Evolutionary conservation across 1,140 invertebrate genomes (phyloP).

Genomic region (Atta colombica): DNA sequence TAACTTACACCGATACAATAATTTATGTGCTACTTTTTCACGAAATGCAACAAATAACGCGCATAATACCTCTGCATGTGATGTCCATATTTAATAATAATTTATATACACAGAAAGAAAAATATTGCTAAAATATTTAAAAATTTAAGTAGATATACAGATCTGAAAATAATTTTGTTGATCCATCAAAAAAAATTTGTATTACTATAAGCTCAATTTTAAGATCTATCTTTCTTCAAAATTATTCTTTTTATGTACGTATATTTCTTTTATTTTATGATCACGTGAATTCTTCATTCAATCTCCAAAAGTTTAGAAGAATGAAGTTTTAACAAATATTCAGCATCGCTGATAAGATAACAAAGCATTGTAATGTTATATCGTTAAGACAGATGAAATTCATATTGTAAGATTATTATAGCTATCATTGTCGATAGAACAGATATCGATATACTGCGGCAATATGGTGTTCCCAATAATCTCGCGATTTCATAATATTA

Average conservation of each 20-base stretch:
- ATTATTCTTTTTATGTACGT: too few relatives aligned
- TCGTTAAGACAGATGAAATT: constrained; percentile 18
- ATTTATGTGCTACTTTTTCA: constrained; percentile 2
- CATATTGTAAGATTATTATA: constrained; percentile 35
- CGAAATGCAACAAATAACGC: not conserved
- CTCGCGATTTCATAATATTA: constrained; percentile 35
- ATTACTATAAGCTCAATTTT: too few relatives aligned
- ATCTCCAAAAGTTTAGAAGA: not conserved
- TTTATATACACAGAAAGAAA: not conserved
- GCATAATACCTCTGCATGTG: not conserved
- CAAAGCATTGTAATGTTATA: constrained; percentile 33
- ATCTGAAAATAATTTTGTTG: too few relatives aligned
- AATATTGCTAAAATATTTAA: too few relatives aligned
- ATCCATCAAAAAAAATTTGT: too few relatives aligned
- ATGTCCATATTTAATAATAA: not conserved
- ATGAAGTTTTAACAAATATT: not conserved
- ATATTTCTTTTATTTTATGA: not conserved
- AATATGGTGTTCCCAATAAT: constrained; percentile 30
- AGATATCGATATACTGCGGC: not conserved
- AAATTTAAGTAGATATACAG: too few relatives aligned
- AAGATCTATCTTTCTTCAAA: too few relatives aligned
- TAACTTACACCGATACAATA: not conserved
- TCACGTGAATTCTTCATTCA: not conserved
- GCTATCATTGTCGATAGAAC: constrained; percentile 38
- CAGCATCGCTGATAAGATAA: constrained; percentile 50